These are phyloP conservation scores for Anas capensis DNA, from an alignment of 2,797 vertebrate species.

Conservation along the genomic window DNA sequence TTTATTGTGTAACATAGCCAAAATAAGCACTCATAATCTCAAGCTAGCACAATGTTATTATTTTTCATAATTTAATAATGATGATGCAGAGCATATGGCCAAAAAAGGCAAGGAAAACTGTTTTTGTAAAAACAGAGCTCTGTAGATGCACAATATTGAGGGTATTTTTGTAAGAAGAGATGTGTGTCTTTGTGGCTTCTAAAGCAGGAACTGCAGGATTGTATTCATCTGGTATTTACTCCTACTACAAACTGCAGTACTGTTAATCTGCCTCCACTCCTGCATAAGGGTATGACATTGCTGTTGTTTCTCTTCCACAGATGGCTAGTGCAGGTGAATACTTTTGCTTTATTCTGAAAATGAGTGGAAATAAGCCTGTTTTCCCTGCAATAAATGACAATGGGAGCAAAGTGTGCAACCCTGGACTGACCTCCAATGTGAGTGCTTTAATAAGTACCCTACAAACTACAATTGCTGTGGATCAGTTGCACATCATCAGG, in stretches of 20 bases:
- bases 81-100: background rate
- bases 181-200: background rate
- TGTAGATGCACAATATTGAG: background rate
- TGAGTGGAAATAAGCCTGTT: background rate
- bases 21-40: background rate
- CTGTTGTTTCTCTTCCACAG: background rate
- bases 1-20: background rate
- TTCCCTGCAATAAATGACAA: background rate
- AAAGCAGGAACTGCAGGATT: background rate
- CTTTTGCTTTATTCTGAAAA: background rate
- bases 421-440: rapidly evolving
- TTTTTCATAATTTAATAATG: conserved; percentile 44
- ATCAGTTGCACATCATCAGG: background rate
- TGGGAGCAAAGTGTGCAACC: background rate
- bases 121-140: background rate
- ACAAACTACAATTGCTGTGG: background rate
- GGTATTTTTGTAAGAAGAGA: background rate
- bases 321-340: background rate
- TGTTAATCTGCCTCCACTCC: background rate
- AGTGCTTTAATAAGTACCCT: background rate
- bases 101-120: conserved; percentile 20
- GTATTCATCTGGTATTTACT: background rate
- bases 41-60: background rate
- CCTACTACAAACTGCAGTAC: background rate
- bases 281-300: background rate